Evolutionary conservation across 1,140 invertebrate genomes (phyloP).

Genomic region (Andrena cerasifolii): DNA sequence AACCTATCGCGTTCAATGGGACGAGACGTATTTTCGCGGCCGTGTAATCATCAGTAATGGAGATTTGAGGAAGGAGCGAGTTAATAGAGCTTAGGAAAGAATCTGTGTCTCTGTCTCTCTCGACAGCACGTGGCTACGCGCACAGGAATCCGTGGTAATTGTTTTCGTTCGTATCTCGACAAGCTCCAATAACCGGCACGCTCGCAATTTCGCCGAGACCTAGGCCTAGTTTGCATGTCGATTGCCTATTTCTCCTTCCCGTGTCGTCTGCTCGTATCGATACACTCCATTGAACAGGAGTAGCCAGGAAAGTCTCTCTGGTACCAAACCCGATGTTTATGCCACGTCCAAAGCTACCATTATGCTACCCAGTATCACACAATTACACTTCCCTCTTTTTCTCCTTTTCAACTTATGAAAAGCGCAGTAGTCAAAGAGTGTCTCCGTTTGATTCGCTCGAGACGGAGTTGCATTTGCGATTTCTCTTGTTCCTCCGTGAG

Average conservation of each 20-base stretch:
- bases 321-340: slow-evolving; percentile 13
- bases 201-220: slow-evolving; percentile 66
- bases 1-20: slow-evolving; percentile 13
- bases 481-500: too few relatives aligned
- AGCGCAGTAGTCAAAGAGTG: neutral
- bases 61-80: slow-evolving; percentile 32
- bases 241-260: slow-evolving; percentile 50
- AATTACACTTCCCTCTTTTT: neutral
- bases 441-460: neutral
- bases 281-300: slow-evolving; percentile 51
- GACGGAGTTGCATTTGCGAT: too few relatives aligned
- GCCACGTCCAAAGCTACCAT: slow-evolving; percentile 12
- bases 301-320: slow-evolving; percentile 21
- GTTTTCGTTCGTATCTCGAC: slow-evolving; percentile 68
- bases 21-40: slow-evolving; percentile 17
- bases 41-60: slow-evolving; percentile 16
- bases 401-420: too few relatives aligned
- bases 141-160: slow-evolving; percentile 42
- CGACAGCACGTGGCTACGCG: slow-evolving; percentile 1
- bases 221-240: slow-evolving; percentile 72
- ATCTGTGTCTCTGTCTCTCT: slow-evolving; percentile 9
- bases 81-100: slow-evolving; percentile 73
- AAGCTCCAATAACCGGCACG: slow-evolving; percentile 75
- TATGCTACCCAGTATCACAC: neutral
- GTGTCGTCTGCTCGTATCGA: slow-evolving; percentile 45